Base-by-base conservation (phyloP, 2,888 invertebrate species). In the Encarsia formosa region DNA sequence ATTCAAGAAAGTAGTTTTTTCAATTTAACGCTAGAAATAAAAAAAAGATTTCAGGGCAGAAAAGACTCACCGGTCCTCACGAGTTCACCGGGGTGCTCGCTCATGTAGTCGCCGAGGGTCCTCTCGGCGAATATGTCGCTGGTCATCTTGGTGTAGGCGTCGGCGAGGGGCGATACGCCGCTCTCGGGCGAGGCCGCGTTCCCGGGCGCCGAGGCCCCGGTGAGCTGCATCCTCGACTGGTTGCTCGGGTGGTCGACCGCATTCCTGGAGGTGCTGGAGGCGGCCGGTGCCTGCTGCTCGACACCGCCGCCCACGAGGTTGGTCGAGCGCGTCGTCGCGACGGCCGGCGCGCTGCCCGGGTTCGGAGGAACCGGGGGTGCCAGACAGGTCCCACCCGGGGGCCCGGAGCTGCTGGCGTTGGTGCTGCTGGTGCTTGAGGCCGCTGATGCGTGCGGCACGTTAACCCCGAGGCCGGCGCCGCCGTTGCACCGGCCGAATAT, bases 41-140 rank as follows among this genome's bases (percentile, higher is more conserved):
- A 34, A 42, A 44, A 31, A 20, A 41, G 9, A 20, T n/a, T 37
- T 32, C 29, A 41, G 13, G 19, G 22, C 6, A 46, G 18, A 42
- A 31, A 35, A 26, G 1, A 47, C 62, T 64, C 53, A 63, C 91
- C 85, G 31, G 97, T 97, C 67, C 93, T 79, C 63, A 95, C 91
- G 65, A 95, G 78, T 76, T 95, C 95, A 26, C 92, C 92, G 5
- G 92, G 91, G 77, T 92, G 91, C 71, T 92, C 92, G 54, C 90
- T 88, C 59, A 91, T 77, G 69, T 91, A 87, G 72, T 91, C 91
- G 44, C 90, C 91, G 56, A 92, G 78, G 6, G 91, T 89, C 61
- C 91, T 78, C 75, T 91, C 92, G 8, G 91, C 90, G 63, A 92
- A 79, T 71, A 91, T 91, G 75, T 91, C 91, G 9, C 91, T 91